Percentiles rank a stretch among this genome's conserved stretches.
phyloP scores from a whole-genome alignment of 2,113 vertebrate genomes.

The Oxygymnocypris stewartii region DNA sequence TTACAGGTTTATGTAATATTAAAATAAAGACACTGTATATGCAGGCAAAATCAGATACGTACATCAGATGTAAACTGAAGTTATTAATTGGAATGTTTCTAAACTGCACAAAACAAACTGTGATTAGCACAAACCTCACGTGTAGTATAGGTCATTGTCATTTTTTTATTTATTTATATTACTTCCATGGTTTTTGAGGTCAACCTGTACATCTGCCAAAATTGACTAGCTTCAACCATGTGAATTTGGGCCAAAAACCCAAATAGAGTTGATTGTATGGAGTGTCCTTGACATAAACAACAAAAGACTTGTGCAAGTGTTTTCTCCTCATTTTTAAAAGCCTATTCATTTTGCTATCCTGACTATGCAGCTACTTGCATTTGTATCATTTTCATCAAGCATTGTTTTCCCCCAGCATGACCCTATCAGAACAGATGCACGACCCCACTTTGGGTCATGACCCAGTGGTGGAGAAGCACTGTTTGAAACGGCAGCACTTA shows the following conservation, averaged over 20 bases:
- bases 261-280: neutral
- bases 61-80: neutral
- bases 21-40: too few relatives aligned
- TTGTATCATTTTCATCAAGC: neutral
- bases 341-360: neutral
- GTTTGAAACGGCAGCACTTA: neutral
- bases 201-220: neutral
- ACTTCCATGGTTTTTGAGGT: neutral
- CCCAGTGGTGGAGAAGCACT: neutral
- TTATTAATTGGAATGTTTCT: neutral
- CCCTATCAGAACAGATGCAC: neutral
- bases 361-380: neutral
- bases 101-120: neutral
- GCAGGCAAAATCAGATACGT: neutral
- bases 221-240: neutral
- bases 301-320: neutral
- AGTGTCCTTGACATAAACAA: neutral
- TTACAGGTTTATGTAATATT: too few relatives aligned
- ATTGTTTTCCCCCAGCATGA: neutral
- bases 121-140: neutral
- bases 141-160: neutral
- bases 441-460: neutral
- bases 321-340: slow-evolving; percentile 2
- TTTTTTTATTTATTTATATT: too few relatives aligned
- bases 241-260: neutral